Evolutionary conservation across 2,888 invertebrate species (phyloP), one percentile per base, ranked within the genome.

Genomic region (Agriotes lineatus): DNA sequence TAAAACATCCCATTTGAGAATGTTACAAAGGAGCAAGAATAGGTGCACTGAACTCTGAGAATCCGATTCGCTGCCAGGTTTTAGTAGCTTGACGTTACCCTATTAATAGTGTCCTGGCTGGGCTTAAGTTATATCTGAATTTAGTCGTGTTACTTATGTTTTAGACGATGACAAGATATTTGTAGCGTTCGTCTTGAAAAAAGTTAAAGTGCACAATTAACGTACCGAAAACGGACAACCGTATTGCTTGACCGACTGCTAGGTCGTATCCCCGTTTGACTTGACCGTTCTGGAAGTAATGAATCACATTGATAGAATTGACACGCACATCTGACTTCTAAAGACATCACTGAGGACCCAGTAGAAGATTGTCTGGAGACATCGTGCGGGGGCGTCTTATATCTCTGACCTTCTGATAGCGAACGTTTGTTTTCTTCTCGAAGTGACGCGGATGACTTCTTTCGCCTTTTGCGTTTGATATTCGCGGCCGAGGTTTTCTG

Each of bases 261-360:
- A 18, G 80, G 80, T 59, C 79, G 75, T 18, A 76, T 89, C 82
- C 88, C 90, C 76, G 90, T 86, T 72, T 90, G 90, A 82, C 92
- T 91, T 64, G 89, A 72, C 80, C 92, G 88, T 82, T 93, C 93
- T 70, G 94, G 94, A 77, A 94, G 86, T 77, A 94, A 84, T 69
- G 92, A 91, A 83, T 94, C 92, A 82, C 91, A 90, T 86, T 93
- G 91, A 85, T 90, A 95, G 85, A 90, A 95, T 86, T 95, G 94
- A 86, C 95, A 94, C 75, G 88, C 94, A 85, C 95, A 94, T 76
- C 95, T 90, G 71, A 95, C 94, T 82, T 94, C 94, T 80, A 93
- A 88, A 69, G 93, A 90, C 72, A 76, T 75, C 76, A 87, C 89
- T 76, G 91, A 87, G 72, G 87, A 86, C 64, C 86, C 89, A 77